Conservation (phyloP, 1,140 invertebrate genomes). For the Anthonomus grandis region DNA sequence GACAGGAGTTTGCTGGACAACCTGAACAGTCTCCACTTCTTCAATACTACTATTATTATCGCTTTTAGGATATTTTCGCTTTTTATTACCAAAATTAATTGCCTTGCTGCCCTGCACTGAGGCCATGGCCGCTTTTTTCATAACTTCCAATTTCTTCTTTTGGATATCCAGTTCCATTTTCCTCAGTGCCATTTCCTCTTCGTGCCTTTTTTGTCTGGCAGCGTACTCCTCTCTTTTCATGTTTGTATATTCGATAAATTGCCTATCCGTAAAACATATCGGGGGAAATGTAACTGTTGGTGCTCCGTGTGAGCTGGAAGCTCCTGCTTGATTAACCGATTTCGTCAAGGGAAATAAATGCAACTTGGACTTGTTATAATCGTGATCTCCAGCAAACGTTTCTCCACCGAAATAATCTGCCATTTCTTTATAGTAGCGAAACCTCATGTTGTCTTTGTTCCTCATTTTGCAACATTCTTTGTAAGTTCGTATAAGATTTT, state of each 20-base stretch:
- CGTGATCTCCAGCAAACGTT: conserved; percentile 14
- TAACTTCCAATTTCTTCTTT: conserved; percentile 26
- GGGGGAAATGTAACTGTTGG: conserved; percentile 23
- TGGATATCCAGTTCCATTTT: conserved; percentile 19
- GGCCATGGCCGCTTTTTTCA: conserved; percentile 27
- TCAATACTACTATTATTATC: conserved; percentile 6
- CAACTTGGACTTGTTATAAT: conserved; percentile 19
- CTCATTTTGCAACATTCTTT: conserved; percentile 27
- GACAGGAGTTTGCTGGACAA: background rate
- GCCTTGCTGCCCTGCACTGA: conserved; percentile 13
- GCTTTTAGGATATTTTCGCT: conserved; percentile 14
- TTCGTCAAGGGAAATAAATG: conserved; percentile 12
- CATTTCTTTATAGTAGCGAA: conserved; percentile 27
- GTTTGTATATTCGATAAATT: conserved; percentile 26
- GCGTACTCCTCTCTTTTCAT: conserved; percentile 25
- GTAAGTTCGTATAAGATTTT: conserved; percentile 21
- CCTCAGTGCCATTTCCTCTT: conserved; percentile 18
- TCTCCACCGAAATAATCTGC: conserved; percentile 22
- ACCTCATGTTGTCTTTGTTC: conserved; percentile 23
- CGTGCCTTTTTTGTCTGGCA: conserved; percentile 20
- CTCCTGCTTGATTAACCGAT: background rate
- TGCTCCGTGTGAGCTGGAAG: background rate
- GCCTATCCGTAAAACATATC: conserved; percentile 24
- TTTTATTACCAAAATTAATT: conserved; percentile 27
- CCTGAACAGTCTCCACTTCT: conserved; percentile 4